These are phyloP conservation scores for Onthophagus taurus DNA, from an alignment of 1,140 invertebrate genomes.

Conservation along the genomic window DNA sequence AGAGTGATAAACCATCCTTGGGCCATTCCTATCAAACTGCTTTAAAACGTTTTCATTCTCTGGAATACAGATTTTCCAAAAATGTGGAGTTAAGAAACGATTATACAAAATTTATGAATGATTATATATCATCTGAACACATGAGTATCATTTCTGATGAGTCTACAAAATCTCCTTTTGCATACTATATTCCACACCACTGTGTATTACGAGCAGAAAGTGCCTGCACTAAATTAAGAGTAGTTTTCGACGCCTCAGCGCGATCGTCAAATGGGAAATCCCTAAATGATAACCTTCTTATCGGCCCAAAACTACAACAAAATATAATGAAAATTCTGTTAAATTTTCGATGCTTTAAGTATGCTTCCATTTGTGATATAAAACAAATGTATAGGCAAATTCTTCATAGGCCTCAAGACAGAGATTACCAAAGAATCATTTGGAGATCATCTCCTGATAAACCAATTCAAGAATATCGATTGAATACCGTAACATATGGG, in stretches of 20 bases:
- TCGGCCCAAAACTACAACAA: conserved; percentile 32
- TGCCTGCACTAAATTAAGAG: conserved; percentile 15
- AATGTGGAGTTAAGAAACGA: too few species aligned
- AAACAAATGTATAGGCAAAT: conserved; percentile 27
- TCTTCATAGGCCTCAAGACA: neutral
- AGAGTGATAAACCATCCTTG: too few species aligned
- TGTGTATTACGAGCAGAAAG: conserved; percentile 2
- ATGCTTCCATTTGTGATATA: conserved; percentile 27
- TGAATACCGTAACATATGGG: conserved; percentile 16
- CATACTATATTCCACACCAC: conserved; percentile 10
- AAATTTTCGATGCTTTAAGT: conserved; percentile 24
- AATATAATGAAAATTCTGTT: conserved; percentile 35
- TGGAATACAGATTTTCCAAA: too few species aligned
- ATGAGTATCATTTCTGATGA: too few species aligned
- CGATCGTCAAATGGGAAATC: conserved; percentile 22
- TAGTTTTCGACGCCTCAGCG: conserved; percentile 32
- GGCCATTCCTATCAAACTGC: too few species aligned
- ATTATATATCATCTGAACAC: too few species aligned
- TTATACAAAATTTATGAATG: too few species aligned
- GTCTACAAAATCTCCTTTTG: too few species aligned
- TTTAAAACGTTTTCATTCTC: too few species aligned
- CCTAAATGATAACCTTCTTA: conserved; percentile 27
- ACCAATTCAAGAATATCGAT: conserved; percentile 10
- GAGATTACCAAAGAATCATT: conserved; percentile 8
- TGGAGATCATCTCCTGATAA: conserved; percentile 17